A percentile compares a stretch with the other conserved stretches of the same genome.
These are phyloP conservation scores for Tricholaema leucomelas DNA, from an alignment of 2,113 vertebrate species.

Conservation along the genomic window DNA sequence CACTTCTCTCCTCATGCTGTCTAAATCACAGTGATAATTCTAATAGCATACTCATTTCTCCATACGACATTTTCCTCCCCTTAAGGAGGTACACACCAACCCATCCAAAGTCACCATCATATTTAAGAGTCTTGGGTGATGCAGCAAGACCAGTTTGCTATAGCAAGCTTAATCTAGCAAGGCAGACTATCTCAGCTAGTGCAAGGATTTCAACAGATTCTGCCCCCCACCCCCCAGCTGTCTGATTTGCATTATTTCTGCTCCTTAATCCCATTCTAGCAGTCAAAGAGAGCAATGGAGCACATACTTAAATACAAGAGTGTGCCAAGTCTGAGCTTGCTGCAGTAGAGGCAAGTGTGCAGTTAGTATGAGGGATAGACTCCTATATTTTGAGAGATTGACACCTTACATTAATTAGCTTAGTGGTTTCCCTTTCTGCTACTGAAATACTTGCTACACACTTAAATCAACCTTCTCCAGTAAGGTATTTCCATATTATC, in stretches of 20 bases:
- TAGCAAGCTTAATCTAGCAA: not conserved
- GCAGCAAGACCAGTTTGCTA: not conserved
- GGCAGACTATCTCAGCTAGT: not conserved
- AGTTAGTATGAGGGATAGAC: not conserved
- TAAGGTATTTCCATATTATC: not conserved
- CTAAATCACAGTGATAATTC: not conserved
- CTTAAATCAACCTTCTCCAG: not conserved
- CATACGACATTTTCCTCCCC: not conserved
- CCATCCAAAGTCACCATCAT: accelerated
- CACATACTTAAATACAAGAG: not conserved
- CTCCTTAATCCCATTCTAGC: not conserved
- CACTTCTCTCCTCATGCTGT: accelerated
- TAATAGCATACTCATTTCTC: accelerated
- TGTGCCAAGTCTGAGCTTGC: not conserved
- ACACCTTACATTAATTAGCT: not conserved
- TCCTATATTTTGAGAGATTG: not conserved
- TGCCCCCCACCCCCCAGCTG: not conserved
- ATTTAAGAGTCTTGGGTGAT: not conserved
- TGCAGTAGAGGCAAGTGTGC: not conserved
- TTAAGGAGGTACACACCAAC: not conserved
- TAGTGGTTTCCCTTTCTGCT: not conserved
- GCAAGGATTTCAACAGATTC: not conserved
- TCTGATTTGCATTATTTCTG: not conserved
- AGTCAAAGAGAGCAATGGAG: not conserved
- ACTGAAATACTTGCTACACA: accelerated